phyloP scores from a whole-genome alignment of 2,113 vertebrate genomes.

The Bagarius yarrelli region DNA sequence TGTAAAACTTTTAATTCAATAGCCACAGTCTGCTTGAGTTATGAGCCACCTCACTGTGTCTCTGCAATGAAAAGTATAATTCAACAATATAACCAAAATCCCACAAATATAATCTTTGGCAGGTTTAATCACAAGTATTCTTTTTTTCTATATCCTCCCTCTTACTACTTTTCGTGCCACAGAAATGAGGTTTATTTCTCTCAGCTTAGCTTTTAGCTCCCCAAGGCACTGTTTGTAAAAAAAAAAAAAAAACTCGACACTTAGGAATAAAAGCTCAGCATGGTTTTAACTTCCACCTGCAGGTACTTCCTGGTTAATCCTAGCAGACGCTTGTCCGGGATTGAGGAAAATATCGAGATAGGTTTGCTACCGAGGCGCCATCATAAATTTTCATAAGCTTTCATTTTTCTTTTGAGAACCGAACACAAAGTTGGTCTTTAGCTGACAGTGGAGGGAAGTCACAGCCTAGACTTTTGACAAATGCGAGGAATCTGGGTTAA shows the following conservation, averaged over 20 bases:
- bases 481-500: slow-evolving; percentile 31
- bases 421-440: background rate
- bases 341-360: background rate
- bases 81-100: background rate
- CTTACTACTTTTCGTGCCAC: background rate
- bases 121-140: slow-evolving; percentile 19
- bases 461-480: slow-evolving; percentile 12
- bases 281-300: slow-evolving; percentile 14
- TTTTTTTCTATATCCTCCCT: slow-evolving; percentile 3
- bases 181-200: slow-evolving; percentile 25
- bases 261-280: slow-evolving; percentile 28
- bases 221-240: slow-evolving; percentile 40
- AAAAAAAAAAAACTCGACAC: background rate
- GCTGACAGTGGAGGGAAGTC: background rate
- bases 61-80: background rate
- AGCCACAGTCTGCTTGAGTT: too few species aligned
- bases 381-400: background rate
- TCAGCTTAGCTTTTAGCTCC: slow-evolving; percentile 29
- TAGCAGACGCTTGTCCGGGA: background rate
- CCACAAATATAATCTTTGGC: slow-evolving; percentile 12
- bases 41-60: background rate
- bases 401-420: slow-evolving; percentile 17
- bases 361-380: slow-evolving; percentile 8
- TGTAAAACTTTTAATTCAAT: too few species aligned
- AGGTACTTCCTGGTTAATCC: slow-evolving; percentile 34